Base-by-base conservation (phyloP, 2,797 vertebrate species). In the Enteromius thamalakanensis region DNA sequence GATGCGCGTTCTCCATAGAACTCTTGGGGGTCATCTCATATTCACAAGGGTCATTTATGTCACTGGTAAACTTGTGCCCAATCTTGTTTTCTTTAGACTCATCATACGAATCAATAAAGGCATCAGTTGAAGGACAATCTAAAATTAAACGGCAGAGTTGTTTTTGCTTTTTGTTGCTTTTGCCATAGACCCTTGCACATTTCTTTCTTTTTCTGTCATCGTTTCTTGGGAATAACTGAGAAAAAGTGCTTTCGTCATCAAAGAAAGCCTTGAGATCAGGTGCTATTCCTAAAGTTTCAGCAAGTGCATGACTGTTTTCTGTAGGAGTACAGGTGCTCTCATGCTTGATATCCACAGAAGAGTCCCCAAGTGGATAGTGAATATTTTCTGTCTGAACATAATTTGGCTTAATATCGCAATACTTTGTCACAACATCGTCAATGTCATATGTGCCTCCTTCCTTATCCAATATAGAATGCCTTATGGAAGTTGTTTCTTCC, bases 121-220 rank as follows among this genome's bases (percentile, higher is more conserved):
- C 81, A 49, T 90, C 92, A 68, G 90, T 53, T 0, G 86, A 1
- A 77, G 62, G 84, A n/a, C 71, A 87, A 75, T 2, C 86, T 82
- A 76, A 86, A 87, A 86, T 83, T 4, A 88, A 87, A 85, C 94
- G 89, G 0, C 82, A 11, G 0, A 92, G 87, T 40, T 93, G 67
- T 72, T 93, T 94, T 87, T 94, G 89, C 87, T 94, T 96, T 93
- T 96, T 96, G 89, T 92, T 94, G 86, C 94, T 95, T 88, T 98
- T 98, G 87, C 96, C 95, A 0, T 98, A 98, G 53, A 98, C 98
- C 11, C 95, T 93, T 0, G 93, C 94, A 89, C 96, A 97, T 90
- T 97, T 99, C 87, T 96, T 96, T 68, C 93, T 94, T 82, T 95
- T 94, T 45, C 94, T 89, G 84, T 95, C 96, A 45, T 96, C 94